These are phyloP conservation scores for Castor canadensis DNA, from an alignment of 2,113 vertebrate species.

Conservation along the genomic window DNA sequence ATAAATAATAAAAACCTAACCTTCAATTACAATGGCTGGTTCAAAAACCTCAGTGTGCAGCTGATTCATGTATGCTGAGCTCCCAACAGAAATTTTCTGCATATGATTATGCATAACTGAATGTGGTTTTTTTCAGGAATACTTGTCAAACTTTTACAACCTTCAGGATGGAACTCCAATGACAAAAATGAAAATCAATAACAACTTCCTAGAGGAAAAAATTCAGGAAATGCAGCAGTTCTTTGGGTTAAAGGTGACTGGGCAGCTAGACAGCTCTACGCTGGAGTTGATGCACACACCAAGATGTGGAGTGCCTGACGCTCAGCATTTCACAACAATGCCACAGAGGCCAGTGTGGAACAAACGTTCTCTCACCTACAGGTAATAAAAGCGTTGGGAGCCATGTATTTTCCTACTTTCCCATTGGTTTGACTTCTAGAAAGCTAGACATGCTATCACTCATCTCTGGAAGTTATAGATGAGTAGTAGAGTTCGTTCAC, in stretches of 20 bases:
- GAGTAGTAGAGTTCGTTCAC: neutral
- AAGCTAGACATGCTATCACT: neutral
- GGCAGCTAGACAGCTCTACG: slow-evolving; percentile 83
- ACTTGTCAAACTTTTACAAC: slow-evolving; percentile 75
- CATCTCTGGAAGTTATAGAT: neutral
- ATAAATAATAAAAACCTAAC: neutral
- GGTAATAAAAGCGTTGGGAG: slow-evolving; percentile 77
- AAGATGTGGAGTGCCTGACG: slow-evolving; percentile 87
- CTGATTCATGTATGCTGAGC: neutral
- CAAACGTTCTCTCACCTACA: slow-evolving; percentile 88
- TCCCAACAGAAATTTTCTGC: neutral
- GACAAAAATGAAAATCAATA: slow-evolving; percentile 56
- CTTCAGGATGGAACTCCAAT: neutral
- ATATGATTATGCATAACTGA: neutral
- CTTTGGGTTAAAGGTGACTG: slow-evolving; percentile 85
- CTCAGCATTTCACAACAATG: slow-evolving; percentile 73
- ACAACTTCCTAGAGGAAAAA: slow-evolving; percentile 74
- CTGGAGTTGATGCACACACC: slow-evolving; percentile 84
- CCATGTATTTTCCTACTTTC: neutral
- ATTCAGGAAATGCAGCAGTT: slow-evolving; percentile 91
- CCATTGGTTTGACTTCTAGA: neutral
- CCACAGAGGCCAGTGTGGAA: slow-evolving; percentile 81
- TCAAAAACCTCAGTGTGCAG: neutral
- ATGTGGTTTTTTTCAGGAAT: slow-evolving; percentile 62
- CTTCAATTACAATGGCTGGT: neutral